A percentile compares a stretch with the other conserved stretches of the same genome.
Conservation (phyloP, 2,797 vertebrate species). For the Kryptolebias ocellatus region DNA sequence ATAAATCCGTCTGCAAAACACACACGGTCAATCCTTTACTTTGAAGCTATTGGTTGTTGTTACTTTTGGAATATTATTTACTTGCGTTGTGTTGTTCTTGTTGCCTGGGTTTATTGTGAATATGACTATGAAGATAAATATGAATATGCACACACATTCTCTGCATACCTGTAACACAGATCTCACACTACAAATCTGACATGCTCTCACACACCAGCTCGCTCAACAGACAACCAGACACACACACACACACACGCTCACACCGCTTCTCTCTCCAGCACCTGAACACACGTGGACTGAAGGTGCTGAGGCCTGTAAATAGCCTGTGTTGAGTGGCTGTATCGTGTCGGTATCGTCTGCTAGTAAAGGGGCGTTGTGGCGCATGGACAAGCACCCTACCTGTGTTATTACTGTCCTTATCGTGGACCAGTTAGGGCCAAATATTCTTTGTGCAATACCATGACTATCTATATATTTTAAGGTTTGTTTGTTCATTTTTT, state of each 20-base stretch:
- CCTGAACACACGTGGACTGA: slow-evolving; percentile 55
- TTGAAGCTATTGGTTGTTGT: slow-evolving; percentile 77
- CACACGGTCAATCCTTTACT: slow-evolving; percentile 60
- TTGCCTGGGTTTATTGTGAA: slow-evolving; percentile 76
- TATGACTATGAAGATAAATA: slow-evolving; percentile 66
- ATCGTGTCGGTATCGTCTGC: slow-evolving; percentile 76
- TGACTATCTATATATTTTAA: slow-evolving; percentile 72
- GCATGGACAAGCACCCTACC: slow-evolving; percentile 78
- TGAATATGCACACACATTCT: slow-evolving; percentile 37
- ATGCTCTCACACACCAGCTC: slow-evolving; percentile 22
- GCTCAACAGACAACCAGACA: slow-evolving; percentile 39
- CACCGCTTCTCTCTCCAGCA: slow-evolving; percentile 62
- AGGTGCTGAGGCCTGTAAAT: slow-evolving; percentile 72
- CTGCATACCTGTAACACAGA: not conserved
- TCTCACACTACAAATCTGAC: slow-evolving; percentile 2
- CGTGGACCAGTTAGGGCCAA: slow-evolving; percentile 77
- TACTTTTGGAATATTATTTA: slow-evolving; percentile 76
- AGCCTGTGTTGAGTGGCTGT: slow-evolving; percentile 78
- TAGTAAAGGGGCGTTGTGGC: slow-evolving; percentile 71
- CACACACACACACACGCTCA: slow-evolving; percentile 26
- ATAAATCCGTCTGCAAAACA: slow-evolving; percentile 54
- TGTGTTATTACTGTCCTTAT: slow-evolving; percentile 75
- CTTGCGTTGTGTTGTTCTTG: slow-evolving; percentile 76
- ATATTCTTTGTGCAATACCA: slow-evolving; percentile 79
- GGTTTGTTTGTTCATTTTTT: slow-evolving; percentile 54